Evolutionary conservation across 2,888 invertebrate genomes (phyloP).

Genomic region (Cheiracanthium punctorium): DNA sequence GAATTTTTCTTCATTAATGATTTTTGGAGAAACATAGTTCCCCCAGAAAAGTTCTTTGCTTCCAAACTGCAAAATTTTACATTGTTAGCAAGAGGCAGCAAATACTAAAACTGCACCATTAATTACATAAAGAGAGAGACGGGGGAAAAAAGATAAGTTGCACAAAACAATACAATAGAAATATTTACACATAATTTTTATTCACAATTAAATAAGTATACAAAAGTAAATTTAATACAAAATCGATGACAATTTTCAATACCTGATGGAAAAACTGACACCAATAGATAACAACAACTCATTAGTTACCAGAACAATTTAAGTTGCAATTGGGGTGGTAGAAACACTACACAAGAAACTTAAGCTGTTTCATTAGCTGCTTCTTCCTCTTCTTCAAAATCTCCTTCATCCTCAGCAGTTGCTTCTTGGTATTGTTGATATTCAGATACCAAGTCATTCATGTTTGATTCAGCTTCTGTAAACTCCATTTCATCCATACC

Average conservation of each 20-base stretch:
- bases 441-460: conserved; percentile 89
- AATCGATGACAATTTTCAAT: background rate
- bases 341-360: background rate
- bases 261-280: background rate
- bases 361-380: conserved; percentile 46
- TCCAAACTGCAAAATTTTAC: too few relatives aligned
- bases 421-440: conserved; percentile 96
- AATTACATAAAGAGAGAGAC: too few relatives aligned
- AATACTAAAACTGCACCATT: too few relatives aligned
- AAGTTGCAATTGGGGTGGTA: background rate
- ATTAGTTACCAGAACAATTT: background rate
- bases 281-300: background rate
- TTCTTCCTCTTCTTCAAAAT: conserved; percentile 74
- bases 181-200: background rate
- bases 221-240: background rate
- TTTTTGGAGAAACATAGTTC: too few relatives aligned
- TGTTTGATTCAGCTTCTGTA: conserved; percentile 96
- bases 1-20: too few relatives aligned
- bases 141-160: too few relatives aligned
- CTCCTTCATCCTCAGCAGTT: conserved; percentile 85
- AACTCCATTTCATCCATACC: conserved; percentile 99
- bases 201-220: conserved; percentile 3
- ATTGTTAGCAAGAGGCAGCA: too few relatives aligned
- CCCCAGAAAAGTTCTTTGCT: too few relatives aligned
- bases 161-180: too few relatives aligned